phyloP scores from a whole-genome alignment of 2,113 vertebrate species.

The Gambusia holbrooki region DNA sequence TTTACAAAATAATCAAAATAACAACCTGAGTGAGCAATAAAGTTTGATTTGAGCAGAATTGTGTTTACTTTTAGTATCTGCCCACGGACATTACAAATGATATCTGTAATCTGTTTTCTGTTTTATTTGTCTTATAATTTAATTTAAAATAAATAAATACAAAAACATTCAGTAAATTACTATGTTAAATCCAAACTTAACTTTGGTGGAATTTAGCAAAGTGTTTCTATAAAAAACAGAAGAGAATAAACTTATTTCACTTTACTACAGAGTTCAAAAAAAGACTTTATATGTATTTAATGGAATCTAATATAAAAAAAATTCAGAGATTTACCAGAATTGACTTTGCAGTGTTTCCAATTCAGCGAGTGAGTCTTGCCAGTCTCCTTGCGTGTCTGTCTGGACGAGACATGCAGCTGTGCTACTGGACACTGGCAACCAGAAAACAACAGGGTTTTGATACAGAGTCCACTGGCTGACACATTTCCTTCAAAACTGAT shows the following conservation, averaged over 20 bases:
- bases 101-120: too few species aligned
- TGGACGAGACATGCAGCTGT: conserved; percentile 4
- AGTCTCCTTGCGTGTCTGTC: background rate
- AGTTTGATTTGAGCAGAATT: background rate
- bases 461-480: background rate
- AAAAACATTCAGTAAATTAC: background rate
- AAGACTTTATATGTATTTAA: background rate
- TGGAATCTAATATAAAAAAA: background rate
- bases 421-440: conserved; percentile 20
- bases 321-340: conserved; percentile 41
- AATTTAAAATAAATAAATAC: background rate
- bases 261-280: background rate
- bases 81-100: background rate
- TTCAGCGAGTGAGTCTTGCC: conserved; percentile 26
- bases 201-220: conserved; percentile 22
- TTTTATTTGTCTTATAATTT: too few species aligned
- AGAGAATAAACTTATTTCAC: background rate
- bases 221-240: background rate
- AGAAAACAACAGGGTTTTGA: conserved; percentile 19
- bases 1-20: background rate
- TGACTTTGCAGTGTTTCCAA: conserved; percentile 22
- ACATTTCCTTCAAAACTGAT: background rate
- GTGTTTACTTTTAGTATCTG: background rate
- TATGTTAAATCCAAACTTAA: conserved; percentile 37
- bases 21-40: background rate